phyloP scores from a whole-genome alignment of 2,113 vertebrate genomes.

The Psittacara wagleri region DNA sequence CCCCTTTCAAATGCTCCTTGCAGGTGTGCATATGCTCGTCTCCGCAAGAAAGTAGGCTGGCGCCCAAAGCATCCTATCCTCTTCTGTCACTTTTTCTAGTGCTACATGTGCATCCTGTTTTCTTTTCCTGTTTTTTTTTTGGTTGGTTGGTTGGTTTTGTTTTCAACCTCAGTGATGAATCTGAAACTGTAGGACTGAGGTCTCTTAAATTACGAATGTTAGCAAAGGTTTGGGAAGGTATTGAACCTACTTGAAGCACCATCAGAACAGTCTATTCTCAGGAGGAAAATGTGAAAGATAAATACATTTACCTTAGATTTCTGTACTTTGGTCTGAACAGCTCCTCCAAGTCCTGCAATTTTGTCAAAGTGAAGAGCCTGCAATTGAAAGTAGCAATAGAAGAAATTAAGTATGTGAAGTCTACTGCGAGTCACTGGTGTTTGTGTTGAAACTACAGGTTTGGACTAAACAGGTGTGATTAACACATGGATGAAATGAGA shows the following conservation, averaged over 20 bases:
- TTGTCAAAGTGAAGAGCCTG: slow-evolving; percentile 52
- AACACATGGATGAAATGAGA: background rate
- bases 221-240: background rate
- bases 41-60: background rate
- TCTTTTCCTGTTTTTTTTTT: background rate
- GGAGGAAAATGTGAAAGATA: background rate
- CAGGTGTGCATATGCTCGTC: background rate
- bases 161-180: background rate
- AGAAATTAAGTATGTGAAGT: background rate
- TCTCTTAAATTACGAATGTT: background rate
- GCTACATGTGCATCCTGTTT: background rate
- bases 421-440: background rate
- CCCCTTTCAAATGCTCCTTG: background rate
- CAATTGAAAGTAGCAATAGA: background rate
- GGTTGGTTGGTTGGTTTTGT: background rate
- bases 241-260: background rate
- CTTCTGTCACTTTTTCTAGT: background rate
- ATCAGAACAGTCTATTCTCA: background rate
- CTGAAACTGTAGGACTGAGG: background rate
- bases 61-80: background rate
- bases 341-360: slow-evolving; percentile 36
- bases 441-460: background rate
- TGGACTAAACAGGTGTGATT: background rate
- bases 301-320: slow-evolving; percentile 41
- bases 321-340: slow-evolving; percentile 4